Percentiles rank a stretch among this genome's conserved stretches.
Evolutionary conservation across 1,140 invertebrate genomes (phyloP).

Genomic region (Onthophagus taurus): DNA sequence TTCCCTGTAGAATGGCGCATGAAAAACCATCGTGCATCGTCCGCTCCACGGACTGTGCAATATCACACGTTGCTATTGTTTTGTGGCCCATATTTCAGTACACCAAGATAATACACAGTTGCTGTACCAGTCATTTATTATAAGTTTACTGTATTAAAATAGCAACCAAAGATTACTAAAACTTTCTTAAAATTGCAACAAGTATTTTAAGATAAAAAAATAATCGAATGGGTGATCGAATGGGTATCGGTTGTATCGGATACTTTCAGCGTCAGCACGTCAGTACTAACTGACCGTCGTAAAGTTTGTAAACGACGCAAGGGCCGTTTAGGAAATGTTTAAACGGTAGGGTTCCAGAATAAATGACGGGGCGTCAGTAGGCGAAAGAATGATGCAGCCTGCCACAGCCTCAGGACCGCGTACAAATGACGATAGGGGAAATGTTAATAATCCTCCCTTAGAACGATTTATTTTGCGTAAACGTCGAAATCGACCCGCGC

Average conservation of each 20-base stretch:
- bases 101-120: no score
- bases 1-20: no score
- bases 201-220: background rate
- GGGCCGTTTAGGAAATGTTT: constrained; percentile 17
- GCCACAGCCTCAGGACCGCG: constrained; percentile 16
- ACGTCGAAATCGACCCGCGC: background rate
- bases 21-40: no score
- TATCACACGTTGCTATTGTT: no score
- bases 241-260: background rate
- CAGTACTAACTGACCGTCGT: constrained; percentile 20
- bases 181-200: background rate
- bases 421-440: constrained; percentile 16
- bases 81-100: no score
- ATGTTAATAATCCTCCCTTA: constrained; percentile 12
- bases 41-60: no score
- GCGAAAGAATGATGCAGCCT: constrained; percentile 20
- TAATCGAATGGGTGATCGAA: no score
- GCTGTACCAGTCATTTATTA: no score
- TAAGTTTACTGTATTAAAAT: no score
- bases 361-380: constrained; percentile 20
- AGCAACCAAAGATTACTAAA: background rate
- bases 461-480: constrained; percentile 8
- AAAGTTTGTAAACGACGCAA: constrained; percentile 14
- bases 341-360: constrained; percentile 16
- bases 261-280: constrained; percentile 16